These are phyloP conservation scores for Diogma glabrata DNA, from an alignment of 2,888 invertebrate genomes.

Conservation along the genomic window DNA sequence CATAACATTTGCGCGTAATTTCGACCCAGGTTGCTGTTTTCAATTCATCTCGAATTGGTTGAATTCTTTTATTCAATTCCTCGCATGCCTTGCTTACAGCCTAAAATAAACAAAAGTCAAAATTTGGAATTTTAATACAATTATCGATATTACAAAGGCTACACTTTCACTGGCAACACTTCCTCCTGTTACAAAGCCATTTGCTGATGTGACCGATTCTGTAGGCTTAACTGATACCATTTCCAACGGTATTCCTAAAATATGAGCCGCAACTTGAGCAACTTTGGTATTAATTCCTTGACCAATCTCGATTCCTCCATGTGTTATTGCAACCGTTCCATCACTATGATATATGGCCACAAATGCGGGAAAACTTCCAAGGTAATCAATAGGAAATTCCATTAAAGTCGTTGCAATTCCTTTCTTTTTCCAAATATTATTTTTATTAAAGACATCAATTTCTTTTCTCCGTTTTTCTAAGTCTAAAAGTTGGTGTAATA, in stretches of 20 bases:
- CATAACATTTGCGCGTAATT: slow-evolving; percentile 42
- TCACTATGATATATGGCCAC: slow-evolving; percentile 59
- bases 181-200: slow-evolving; percentile 55
- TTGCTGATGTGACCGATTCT: slow-evolving; percentile 53
- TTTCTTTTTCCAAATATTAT: slow-evolving; percentile 70
- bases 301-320: slow-evolving; percentile 66
- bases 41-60: slow-evolving; percentile 44
- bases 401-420: slow-evolving; percentile 57
- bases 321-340: slow-evolving; percentile 56
- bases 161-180: slow-evolving; percentile 59
- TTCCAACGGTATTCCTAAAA: slow-evolving; percentile 54
- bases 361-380: slow-evolving; percentile 44
- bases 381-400: slow-evolving; percentile 47
- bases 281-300: slow-evolving; percentile 69
- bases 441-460: slow-evolving; percentile 47
- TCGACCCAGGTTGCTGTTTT: slow-evolving; percentile 45
- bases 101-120: slow-evolving; percentile 25
- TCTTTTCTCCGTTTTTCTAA: slow-evolving; percentile 43
- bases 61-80: slow-evolving; percentile 44
- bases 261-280: slow-evolving; percentile 62
- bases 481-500: slow-evolving; percentile 26
- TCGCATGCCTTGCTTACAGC: slow-evolving; percentile 52
- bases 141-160: slow-evolving; percentile 42
- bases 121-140: background rate
- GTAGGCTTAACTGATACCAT: slow-evolving; percentile 53